phyloP scores from a whole-genome alignment of 1,140 invertebrate genomes.

The Watersipora subatra region DNA sequence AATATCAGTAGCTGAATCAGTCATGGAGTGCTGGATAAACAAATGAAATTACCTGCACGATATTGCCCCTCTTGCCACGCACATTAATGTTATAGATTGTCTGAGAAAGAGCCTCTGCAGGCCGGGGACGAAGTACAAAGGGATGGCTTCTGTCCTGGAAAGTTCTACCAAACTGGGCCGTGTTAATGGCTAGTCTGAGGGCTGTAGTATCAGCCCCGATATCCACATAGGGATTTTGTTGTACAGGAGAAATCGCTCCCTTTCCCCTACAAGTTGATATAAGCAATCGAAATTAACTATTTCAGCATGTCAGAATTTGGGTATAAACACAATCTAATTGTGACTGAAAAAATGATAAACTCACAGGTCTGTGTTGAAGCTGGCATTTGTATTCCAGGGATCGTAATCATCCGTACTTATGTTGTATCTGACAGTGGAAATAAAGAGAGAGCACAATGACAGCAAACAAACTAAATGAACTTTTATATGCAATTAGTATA shows the following conservation, averaged over 20 bases:
- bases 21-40: no score
- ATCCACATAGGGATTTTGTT: conserved; percentile 18
- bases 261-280: background rate
- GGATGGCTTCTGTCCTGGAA: conserved; percentile 37
- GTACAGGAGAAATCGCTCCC: conserved; percentile 11
- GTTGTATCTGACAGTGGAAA: conserved; percentile 26
- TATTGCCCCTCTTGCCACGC: conserved; percentile 36
- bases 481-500: no score
- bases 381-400: conserved; percentile 26
- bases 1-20: no score
- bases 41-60: conserved; percentile 20
- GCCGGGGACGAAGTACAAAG: conserved; percentile 23
- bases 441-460: no score
- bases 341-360: background rate
- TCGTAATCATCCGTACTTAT: conserved; percentile 38
- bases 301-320: no score
- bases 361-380: conserved; percentile 24
- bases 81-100: conserved; percentile 31
- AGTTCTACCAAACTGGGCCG: conserved; percentile 32
- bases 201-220: conserved; percentile 16
- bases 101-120: conserved; percentile 10
- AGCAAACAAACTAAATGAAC: no score
- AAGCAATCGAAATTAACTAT: no score
- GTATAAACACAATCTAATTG: no score
- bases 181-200: conserved; percentile 14